Evolutionary conservation across 2,888 invertebrate species (phyloP), one percentile per base, ranked within the genome.

Genomic region (Lydus trimaculatus): DNA sequence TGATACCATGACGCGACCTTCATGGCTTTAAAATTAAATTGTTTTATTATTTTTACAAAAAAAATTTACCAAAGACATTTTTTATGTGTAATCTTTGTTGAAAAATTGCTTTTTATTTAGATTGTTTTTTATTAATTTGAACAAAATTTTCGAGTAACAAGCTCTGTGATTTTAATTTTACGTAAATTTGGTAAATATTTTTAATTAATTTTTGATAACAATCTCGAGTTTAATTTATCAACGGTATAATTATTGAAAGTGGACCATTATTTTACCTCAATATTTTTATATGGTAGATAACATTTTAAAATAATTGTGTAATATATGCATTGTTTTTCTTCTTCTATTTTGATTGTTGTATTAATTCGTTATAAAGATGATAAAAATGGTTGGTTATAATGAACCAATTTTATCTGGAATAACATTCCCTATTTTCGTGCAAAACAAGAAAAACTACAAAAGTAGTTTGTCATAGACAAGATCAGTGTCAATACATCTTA

Each of bases 1-100:
- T 78, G 92, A 92, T 80, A 82, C 90, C 63, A 90, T 92, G 78
- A 91, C 89, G 75, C 85, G 88, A 66, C 91, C 91, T 67, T 87
- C 91, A 65, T 92, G 92, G 92, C 90, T 91, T 20, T 79, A 79
- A 71, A 73, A 72, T 66, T 31, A 70, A n/a, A 61, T 64, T 43
- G 43, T 56, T 65, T 67, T 63, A 63, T 62, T 33, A 60, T 62
- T 65, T 70, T 66, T 71, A 66, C 72, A 63, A 56, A 68, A 61
- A 69, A 23, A 63, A 61, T 75, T 77, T 79, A 77, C 81, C 81
- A 82, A 82, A 82, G 82, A 82, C 81, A 77, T 70, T 80, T 75
- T 73, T 76, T 71, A 65, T 66, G 69, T 78, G 72, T 76, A 75
- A 56, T 56, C 43, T 65, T 70, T 66, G 63, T 72, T 72, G 61